Evolutionary conservation across 2,113 vertebrate species (phyloP).

Genomic region (Periophthalmus modestus): DNA sequence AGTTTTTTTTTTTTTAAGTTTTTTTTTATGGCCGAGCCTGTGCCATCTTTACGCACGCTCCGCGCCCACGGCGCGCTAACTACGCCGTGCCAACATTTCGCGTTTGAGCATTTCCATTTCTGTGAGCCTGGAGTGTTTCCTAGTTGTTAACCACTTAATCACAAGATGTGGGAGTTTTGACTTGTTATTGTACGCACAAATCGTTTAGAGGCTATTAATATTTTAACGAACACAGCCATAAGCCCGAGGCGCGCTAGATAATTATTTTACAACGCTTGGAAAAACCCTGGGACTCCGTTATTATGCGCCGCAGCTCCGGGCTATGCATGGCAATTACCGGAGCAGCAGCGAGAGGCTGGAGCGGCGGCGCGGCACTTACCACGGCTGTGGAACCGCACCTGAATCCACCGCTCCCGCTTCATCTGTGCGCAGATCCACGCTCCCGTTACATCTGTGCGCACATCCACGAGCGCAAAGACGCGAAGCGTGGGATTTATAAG

Average conservation of each 20-base stretch:
- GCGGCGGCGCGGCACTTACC: constrained; percentile 8
- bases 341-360: constrained; percentile 49
- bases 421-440: background rate
- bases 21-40: constrained; percentile 1
- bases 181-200: constrained; percentile 75
- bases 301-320: constrained; percentile 67
- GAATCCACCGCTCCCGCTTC: constrained; percentile 8
- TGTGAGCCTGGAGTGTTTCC: constrained; percentile 64
- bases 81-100: constrained; percentile 40
- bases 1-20: too few species aligned
- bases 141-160: constrained; percentile 75
- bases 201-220: constrained; percentile 80
- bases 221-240: constrained; percentile 74
- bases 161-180: constrained; percentile 72
- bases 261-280: constrained; percentile 81
- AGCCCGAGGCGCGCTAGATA: constrained; percentile 76
- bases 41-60: constrained; percentile 18
- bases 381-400: constrained; percentile 46
- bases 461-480: background rate
- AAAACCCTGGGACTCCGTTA: constrained; percentile 75
- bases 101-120: constrained; percentile 57
- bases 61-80: constrained; percentile 36
- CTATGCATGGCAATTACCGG: constrained; percentile 66
- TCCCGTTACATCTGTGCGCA: background rate
- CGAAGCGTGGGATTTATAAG: background rate